A percentile compares a stretch with the other conserved stretches of the same genome.
These are phyloP conservation scores for Hypomesus transpacificus DNA, from an alignment of 2,113 vertebrate genomes.

Conservation along the genomic window DNA sequence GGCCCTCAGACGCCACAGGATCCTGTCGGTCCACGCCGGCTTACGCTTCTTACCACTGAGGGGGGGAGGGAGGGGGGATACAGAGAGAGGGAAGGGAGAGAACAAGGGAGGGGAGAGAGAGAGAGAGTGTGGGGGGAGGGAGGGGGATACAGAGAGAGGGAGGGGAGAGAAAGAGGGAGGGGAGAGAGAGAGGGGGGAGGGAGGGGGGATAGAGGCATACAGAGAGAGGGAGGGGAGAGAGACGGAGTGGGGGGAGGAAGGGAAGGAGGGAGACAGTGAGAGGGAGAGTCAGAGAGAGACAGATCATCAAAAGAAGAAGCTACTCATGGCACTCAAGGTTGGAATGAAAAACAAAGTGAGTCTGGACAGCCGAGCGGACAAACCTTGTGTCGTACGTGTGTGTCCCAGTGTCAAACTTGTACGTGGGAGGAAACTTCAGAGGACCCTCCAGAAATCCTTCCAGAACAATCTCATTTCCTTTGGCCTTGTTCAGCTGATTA, in stretches of 20 bases:
- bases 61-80: slow-evolving; percentile 42
- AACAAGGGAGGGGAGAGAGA: background rate
- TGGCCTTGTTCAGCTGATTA: slow-evolving; percentile 90
- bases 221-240: no score
- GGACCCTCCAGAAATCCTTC: slow-evolving; percentile 92
- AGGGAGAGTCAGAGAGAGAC: background rate
- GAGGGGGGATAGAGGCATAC: no score
- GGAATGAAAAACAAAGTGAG: no score
- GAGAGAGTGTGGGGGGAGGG: background rate
- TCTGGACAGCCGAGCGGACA: slow-evolving; percentile 23
- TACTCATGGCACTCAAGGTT: background rate
- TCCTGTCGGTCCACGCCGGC: slow-evolving; percentile 96
- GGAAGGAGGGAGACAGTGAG: background rate
- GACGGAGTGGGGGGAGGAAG: background rate
- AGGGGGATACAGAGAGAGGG: background rate
- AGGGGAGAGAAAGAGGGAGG: background rate
- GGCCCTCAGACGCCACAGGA: slow-evolving; percentile 85
- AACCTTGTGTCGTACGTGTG: slow-evolving; percentile 97
- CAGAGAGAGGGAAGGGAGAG: background rate
- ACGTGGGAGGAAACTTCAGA: slow-evolving; percentile 92
- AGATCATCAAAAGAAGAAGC: background rate
- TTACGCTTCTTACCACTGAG: slow-evolving; percentile 92
- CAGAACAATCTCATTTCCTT: slow-evolving; percentile 86
- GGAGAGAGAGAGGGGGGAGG: background rate
- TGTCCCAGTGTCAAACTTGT: slow-evolving; percentile 97